These are phyloP conservation scores for Clarias pachynema DNA, from an alignment of 2,797 vertebrate genomes.

Conservation along the genomic window DNA sequence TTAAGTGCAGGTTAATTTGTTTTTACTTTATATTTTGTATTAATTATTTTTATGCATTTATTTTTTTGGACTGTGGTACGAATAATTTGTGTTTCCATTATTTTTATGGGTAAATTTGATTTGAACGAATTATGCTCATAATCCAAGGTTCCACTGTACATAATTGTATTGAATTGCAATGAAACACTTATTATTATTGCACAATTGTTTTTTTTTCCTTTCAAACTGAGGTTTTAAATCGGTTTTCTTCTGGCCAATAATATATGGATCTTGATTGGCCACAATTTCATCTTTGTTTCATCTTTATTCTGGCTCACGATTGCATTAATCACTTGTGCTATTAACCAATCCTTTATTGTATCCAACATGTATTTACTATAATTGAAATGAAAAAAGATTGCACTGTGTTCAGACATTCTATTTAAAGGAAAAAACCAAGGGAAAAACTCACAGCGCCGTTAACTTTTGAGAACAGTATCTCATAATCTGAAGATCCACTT, in stretches of 20 bases:
- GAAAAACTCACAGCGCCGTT: slow-evolving; percentile 55
- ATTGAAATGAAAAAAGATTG: background rate
- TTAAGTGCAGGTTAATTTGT: too few species aligned
- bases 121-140: too few species aligned
- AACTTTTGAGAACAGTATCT: slow-evolving; percentile 54
- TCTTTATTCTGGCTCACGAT: too few species aligned
- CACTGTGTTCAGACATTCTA: background rate
- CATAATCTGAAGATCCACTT: slow-evolving; percentile 41
- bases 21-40: too few species aligned
- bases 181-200: too few species aligned
- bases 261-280: background rate
- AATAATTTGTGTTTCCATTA: too few species aligned
- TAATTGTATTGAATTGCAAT: too few species aligned
- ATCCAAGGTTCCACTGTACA: too few species aligned
- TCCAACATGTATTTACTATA: background rate
- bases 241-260: background rate
- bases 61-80: too few species aligned
- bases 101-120: too few species aligned
- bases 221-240: background rate
- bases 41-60: too few species aligned
- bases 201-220: background rate
- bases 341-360: background rate
- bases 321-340: too few species aligned
- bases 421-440: background rate
- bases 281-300: background rate